Percentiles rank a stretch among this genome's conserved stretches.
Evolutionary conservation across 2,888 invertebrate genomes (phyloP).

Genomic region (Cheilosia soror): DNA sequence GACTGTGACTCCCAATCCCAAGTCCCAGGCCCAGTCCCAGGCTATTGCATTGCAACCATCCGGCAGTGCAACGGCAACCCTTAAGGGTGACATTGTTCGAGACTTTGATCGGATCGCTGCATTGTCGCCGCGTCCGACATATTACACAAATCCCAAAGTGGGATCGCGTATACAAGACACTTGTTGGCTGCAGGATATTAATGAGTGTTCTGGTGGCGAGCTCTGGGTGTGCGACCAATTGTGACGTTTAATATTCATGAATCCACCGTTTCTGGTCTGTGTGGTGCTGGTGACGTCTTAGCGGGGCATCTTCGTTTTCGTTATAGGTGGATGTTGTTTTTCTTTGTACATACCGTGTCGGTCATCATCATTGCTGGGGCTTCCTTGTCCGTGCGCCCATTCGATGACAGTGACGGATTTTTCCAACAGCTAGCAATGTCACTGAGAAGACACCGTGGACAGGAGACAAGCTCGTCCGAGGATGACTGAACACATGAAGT

Average conservation of each 20-base stretch:
- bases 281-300: constrained; percentile 69
- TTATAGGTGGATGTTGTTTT: constrained; percentile 7
- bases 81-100: constrained; percentile 71
- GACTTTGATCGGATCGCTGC: constrained; percentile 50
- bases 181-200: constrained; percentile 75
- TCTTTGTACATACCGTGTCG: constrained; percentile 43
- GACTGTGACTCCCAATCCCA: background rate
- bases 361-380: constrained; percentile 30
- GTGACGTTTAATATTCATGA: constrained; percentile 76
- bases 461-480: constrained; percentile 50
- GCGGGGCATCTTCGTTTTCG: constrained; percentile 55
- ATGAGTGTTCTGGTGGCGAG: constrained; percentile 57
- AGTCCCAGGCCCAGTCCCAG: background rate
- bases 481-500: constrained; percentile 59
- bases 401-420: constrained; percentile 73
- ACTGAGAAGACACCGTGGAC: constrained; percentile 63
- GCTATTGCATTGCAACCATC: background rate
- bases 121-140: constrained; percentile 46
- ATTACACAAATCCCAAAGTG: constrained; percentile 46
- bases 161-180: constrained; percentile 36
- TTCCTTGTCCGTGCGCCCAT: constrained; percentile 41
- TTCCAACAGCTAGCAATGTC: constrained; percentile 68
- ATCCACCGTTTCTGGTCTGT: constrained; percentile 31
- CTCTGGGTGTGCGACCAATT: constrained; percentile 74
- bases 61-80: constrained; percentile 45